A percentile compares a stretch with the other conserved stretches of the same genome.
These are phyloP conservation scores for Mycteria americana DNA, from an alignment of 2,797 vertebrate genomes.

Conservation along the genomic window DNA sequence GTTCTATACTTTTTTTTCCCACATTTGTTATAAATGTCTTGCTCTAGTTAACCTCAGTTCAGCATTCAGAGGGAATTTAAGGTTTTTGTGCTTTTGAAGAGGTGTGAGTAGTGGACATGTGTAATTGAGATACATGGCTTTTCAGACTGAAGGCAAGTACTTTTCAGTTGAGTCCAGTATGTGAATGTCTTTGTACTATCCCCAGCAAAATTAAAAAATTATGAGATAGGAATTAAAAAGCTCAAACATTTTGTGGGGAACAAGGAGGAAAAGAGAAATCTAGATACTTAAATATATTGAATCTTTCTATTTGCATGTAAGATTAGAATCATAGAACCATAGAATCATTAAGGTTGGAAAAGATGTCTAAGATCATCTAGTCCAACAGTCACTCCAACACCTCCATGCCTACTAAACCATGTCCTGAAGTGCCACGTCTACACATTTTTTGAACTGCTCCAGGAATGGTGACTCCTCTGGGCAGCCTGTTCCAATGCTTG, in stretches of 20 bases:
- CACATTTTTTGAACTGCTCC: no score
- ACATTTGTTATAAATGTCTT: neutral
- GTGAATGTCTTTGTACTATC: neutral
- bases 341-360: no score
- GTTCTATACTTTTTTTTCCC: neutral
- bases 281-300: neutral
- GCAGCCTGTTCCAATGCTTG: no score
- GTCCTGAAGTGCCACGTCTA: no score
- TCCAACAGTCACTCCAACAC: no score
- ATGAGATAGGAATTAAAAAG: neutral
- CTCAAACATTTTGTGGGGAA: neutral
- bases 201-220: neutral
- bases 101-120: neutral
- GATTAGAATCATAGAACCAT: neutral
- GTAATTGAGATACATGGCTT: neutral
- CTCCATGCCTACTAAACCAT: no score
- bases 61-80: neutral
- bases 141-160: neutral
- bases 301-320: neutral
- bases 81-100: neutral
- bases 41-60: neutral
- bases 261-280: neutral
- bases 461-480: no score
- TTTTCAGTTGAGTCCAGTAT: neutral
- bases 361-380: no score